Evolutionary conservation across 1,140 invertebrate genomes (phyloP).

Genomic region (Ostrea edulis): DNA sequence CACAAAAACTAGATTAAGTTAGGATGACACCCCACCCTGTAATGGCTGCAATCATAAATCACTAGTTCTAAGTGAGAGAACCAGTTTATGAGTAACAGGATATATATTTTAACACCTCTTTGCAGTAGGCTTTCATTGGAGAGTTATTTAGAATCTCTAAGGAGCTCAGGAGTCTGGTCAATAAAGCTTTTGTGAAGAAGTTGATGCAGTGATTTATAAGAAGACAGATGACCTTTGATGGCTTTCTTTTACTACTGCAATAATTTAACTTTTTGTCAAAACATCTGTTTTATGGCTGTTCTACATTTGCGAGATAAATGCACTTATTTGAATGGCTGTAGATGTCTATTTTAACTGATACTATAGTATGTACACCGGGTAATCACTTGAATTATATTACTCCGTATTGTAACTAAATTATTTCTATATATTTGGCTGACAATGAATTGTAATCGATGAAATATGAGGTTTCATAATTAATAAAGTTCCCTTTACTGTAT

Average conservation of each 20-base stretch:
- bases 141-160: not conserved
- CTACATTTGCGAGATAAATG: not conserved
- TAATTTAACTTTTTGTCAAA: slow-evolving; percentile 25
- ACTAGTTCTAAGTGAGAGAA: slow-evolving; percentile 9
- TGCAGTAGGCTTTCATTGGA: not conserved
- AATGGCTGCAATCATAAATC: not conserved
- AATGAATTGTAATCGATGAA: too few species aligned
- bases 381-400: too few species aligned
- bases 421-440: too few species aligned
- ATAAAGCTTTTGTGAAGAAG: not conserved
- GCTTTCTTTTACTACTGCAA: slow-evolving; percentile 7
- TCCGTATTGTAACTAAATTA: too few species aligned
- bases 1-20: not conserved
- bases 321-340: not conserved
- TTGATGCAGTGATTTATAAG: not conserved
- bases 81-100: slow-evolving; percentile 2
- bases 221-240: not conserved
- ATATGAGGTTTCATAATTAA: too few species aligned
- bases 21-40: not conserved
- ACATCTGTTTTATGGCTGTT: not conserved
- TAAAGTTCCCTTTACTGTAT: too few species aligned
- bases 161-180: not conserved
- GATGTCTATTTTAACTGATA: not conserved
- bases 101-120: slow-evolving; percentile 1
- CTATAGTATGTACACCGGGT: too few species aligned